phyloP scores from a whole-genome alignment of 2,888 invertebrate species.

The Bibio marci region DNA sequence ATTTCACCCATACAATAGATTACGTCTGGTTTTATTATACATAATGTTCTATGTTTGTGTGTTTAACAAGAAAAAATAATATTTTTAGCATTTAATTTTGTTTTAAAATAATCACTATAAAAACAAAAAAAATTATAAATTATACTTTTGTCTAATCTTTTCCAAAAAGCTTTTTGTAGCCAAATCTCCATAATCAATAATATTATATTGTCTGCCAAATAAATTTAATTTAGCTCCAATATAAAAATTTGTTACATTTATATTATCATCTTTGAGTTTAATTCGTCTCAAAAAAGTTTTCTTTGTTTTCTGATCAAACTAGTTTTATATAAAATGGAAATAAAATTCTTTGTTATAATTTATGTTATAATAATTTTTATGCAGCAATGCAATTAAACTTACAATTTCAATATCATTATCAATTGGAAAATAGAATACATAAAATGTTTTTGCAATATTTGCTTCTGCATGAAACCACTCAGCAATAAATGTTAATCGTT shows the following conservation, averaged over 20 bases:
- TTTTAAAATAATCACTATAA: slow-evolving; percentile 7
- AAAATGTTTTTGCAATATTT: slow-evolving; percentile 54
- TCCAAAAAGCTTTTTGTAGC: slow-evolving; percentile 45
- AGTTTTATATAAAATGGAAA: no score
- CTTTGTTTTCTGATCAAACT: slow-evolving; percentile 45
- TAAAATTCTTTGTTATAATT: no score
- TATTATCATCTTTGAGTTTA: slow-evolving; percentile 37
- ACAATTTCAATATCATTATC: slow-evolving; percentile 71
- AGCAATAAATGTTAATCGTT: slow-evolving; percentile 40
- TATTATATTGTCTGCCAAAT: slow-evolving; percentile 54
- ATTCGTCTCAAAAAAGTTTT: slow-evolving; percentile 51
- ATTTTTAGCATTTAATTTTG: slow-evolving; percentile 13
- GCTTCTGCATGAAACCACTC: slow-evolving; percentile 81
- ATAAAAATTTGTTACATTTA: slow-evolving; percentile 49
- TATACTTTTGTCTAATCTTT: slow-evolving; percentile 46
- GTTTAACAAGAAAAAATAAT: no score
- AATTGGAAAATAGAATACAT: slow-evolving; percentile 55
- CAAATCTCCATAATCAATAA: slow-evolving; percentile 55
- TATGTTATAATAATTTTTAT: no score
- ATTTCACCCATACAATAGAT: slow-evolving; percentile 56
- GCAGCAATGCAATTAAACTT: no score
- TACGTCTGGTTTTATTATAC: slow-evolving; percentile 58
- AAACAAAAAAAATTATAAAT: not conserved
- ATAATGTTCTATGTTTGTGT: slow-evolving; percentile 60
- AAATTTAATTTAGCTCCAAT: slow-evolving; percentile 55